Percentiles rank a stretch among this genome's conserved stretches.
These are phyloP conservation scores for Apostichopus leukothele DNA, from an alignment of 53 echinoderm and acorn worm species.

Conservation along the genomic window DNA sequence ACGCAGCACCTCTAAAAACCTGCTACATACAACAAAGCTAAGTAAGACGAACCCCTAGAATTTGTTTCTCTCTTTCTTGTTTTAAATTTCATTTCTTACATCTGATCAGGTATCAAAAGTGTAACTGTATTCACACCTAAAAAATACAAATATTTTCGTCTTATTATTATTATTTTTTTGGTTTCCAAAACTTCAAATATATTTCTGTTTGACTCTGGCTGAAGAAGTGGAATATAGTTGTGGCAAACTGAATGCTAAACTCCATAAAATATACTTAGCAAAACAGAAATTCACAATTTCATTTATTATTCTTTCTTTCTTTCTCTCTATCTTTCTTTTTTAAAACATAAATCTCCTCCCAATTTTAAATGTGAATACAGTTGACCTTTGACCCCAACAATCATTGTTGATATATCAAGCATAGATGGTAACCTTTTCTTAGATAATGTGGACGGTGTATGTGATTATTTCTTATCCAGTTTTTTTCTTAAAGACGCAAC, in stretches of 20 bases:
- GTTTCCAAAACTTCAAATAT: slow-evolving; percentile 7
- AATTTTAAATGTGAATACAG: slow-evolving; percentile 7
- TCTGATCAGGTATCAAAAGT: slow-evolving; percentile 11
- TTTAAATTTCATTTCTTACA: not conserved
- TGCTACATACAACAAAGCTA: slow-evolving; percentile 31
- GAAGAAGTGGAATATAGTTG: not conserved
- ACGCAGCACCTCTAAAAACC: slow-evolving; percentile 29
- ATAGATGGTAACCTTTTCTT: slow-evolving; percentile 3
- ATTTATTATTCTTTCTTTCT: not conserved
- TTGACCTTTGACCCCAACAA: not conserved
- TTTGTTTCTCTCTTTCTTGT: not conserved
- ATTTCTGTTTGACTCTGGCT: slow-evolving; percentile 2
- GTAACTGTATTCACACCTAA: slow-evolving; percentile 1
- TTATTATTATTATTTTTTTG: not conserved
- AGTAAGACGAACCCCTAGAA: slow-evolving; percentile 20
- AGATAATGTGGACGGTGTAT: slow-evolving; percentile 1
- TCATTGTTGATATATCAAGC: not conserved
- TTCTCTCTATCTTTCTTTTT: not conserved
- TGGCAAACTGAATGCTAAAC: not conserved
- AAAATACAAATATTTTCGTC: not conserved
- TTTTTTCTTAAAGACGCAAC: slow-evolving; percentile 11
- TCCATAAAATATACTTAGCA: slow-evolving; percentile 7
- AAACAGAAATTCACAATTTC: not conserved
- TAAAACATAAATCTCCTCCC: not conserved
- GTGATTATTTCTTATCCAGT: not conserved